Evolutionary conservation across 2,113 vertebrate species (phyloP).

Genomic region (Phalacrocorax aristotelis): DNA sequence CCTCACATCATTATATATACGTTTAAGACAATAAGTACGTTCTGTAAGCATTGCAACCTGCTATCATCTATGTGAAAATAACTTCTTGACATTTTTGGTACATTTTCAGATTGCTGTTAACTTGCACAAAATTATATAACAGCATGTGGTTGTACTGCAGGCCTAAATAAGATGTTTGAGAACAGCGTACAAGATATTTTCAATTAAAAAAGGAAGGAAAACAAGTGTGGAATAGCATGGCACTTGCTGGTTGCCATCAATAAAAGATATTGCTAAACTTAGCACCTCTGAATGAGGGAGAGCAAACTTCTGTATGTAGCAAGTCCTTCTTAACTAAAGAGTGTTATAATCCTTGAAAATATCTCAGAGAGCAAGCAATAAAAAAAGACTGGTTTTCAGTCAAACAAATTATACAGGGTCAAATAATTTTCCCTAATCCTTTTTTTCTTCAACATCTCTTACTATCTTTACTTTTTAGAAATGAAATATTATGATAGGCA

Average conservation of each 20-base stretch:
- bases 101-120: slow-evolving; percentile 1
- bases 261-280: neutral
- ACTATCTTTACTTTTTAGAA: neutral
- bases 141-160: neutral
- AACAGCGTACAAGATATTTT: neutral
- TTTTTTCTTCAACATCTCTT: neutral
- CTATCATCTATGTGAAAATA: neutral
- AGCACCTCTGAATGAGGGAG: neutral
- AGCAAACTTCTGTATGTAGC: neutral
- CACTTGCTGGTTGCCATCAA: neutral
- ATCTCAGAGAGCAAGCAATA: neutral
- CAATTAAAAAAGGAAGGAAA: neutral
- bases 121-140: neutral
- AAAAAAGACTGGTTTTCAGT: neutral
- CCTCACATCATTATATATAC: neutral
- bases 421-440: neutral
- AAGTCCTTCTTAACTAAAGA: neutral
- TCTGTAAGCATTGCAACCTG: neutral
- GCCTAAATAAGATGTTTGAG: neutral
- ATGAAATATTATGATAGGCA: neutral
- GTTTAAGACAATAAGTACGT: neutral
- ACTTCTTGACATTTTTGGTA: neutral
- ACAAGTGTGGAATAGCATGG: neutral
- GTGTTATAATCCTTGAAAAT: neutral
- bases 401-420: neutral